Conservation (phyloP, 2,113 vertebrate species). For the Nycticryphes semicollaris region DNA sequence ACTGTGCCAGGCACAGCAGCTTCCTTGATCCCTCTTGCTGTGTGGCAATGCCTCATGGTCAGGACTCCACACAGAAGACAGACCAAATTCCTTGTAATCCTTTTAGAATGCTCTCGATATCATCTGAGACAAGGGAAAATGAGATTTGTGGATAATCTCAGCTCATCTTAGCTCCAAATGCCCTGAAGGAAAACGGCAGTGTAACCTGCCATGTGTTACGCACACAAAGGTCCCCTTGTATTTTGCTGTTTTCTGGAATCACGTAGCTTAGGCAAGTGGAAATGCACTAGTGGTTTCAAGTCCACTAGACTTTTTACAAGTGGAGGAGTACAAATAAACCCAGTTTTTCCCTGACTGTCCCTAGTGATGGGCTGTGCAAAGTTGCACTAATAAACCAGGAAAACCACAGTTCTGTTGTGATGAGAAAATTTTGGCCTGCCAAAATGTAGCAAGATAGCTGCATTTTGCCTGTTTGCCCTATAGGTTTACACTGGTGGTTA, state of each 20-base stretch:
- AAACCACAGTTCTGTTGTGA: background rate
- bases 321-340: background rate
- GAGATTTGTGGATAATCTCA: constrained; percentile 33
- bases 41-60: background rate
- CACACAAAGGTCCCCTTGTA: background rate
- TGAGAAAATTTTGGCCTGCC: background rate
- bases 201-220: background rate
- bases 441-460: background rate
- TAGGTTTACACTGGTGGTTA: background rate
- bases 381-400: background rate
- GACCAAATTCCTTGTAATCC: constrained; percentile 21
- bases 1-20: background rate
- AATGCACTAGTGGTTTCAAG: background rate
- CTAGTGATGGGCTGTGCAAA: background rate
- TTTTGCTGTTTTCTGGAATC: background rate
- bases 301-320: background rate
- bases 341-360: background rate
- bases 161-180: background rate
- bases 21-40: background rate
- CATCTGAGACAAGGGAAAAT: background rate
- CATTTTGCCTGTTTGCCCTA: background rate
- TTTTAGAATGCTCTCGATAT: background rate
- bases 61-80: background rate
- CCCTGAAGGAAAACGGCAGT: background rate
- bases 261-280: background rate